These are phyloP conservation scores for Selene dorsalis DNA, from an alignment of 2,797 vertebrate genomes.

Conservation along the genomic window DNA sequence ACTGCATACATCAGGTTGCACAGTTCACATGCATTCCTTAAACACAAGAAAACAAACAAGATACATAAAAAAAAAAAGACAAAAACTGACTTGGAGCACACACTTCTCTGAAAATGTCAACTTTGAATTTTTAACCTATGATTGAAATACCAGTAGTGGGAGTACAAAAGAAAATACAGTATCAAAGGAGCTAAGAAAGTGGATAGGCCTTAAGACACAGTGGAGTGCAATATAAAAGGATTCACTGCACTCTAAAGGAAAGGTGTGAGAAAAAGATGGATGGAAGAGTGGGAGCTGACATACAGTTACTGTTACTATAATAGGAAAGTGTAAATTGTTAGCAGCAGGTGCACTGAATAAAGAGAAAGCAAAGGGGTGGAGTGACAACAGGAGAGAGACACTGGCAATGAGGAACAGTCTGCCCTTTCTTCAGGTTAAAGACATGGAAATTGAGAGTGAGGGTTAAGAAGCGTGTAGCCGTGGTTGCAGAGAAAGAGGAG, in stretches of 20 bases:
- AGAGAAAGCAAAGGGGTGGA: constrained; percentile 19
- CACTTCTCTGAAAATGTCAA: constrained; percentile 19
- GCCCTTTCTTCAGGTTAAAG: constrained; percentile 40
- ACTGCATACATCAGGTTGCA: not conserved
- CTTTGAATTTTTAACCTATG: constrained; percentile 3
- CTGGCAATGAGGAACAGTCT: constrained; percentile 11
- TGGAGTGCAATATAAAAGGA: constrained; percentile 36
- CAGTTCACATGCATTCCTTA: constrained; percentile 12
- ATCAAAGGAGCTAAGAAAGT: constrained; percentile 32
- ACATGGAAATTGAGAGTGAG: constrained; percentile 39
- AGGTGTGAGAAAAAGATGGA: constrained; percentile 39
- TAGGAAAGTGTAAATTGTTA: constrained; percentile 52
- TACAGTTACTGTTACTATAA: constrained; percentile 43
- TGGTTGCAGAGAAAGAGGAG: constrained; percentile 8
- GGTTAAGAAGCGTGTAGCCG: constrained; percentile 8
- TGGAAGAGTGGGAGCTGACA: constrained; percentile 36
- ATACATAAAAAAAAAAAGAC: not conserved
- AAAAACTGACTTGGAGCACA: not conserved
- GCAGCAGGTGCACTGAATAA: constrained; percentile 19
- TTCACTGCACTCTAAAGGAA: constrained; percentile 35
- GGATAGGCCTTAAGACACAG: constrained; percentile 35
- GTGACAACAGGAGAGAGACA: constrained; percentile 22
- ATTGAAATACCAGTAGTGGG: constrained; percentile 6
- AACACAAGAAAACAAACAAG: constrained; percentile 25
- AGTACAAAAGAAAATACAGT: constrained; percentile 20